Conservation (phyloP, 1,140 invertebrate species). For the Bombus soroeensis region DNA sequence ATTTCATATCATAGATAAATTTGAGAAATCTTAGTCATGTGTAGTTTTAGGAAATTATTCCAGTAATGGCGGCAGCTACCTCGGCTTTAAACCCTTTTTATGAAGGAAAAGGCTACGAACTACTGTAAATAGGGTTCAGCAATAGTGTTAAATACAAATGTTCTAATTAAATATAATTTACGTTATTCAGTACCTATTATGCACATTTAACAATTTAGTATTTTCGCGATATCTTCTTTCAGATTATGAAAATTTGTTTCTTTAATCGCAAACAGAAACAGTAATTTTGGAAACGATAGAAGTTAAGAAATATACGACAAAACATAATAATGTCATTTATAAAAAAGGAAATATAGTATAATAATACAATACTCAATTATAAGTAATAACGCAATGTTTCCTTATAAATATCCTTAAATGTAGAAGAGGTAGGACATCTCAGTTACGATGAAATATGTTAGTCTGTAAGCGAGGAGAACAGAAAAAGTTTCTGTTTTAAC, state of each 20-base stretch:
- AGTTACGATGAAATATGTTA: too few species aligned
- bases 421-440: too few species aligned
- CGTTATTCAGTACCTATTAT: not conserved
- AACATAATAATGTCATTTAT: not conserved
- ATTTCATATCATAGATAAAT: not conserved
- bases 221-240: not conserved
- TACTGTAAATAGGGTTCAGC: conserved; percentile 32
- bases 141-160: conserved; percentile 6
- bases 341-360: not conserved
- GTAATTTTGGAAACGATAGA: not conserved
- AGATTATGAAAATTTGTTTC: not conserved
- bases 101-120: not conserved
- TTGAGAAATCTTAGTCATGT: not conserved
- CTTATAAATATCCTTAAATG: not conserved
- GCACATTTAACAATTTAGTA: not conserved
- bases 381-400: not conserved
- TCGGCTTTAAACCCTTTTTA: conserved; percentile 9
- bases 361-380: not conserved
- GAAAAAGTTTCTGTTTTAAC: too few species aligned
- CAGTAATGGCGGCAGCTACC: not conserved
- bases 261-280: not conserved
- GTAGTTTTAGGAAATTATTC: not conserved
- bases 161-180: not conserved
- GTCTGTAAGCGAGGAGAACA: too few species aligned
- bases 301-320: not conserved